Base-by-base conservation (phyloP, 2,113 vertebrate genomes). In the Chrysochloris asiatica region DNA sequence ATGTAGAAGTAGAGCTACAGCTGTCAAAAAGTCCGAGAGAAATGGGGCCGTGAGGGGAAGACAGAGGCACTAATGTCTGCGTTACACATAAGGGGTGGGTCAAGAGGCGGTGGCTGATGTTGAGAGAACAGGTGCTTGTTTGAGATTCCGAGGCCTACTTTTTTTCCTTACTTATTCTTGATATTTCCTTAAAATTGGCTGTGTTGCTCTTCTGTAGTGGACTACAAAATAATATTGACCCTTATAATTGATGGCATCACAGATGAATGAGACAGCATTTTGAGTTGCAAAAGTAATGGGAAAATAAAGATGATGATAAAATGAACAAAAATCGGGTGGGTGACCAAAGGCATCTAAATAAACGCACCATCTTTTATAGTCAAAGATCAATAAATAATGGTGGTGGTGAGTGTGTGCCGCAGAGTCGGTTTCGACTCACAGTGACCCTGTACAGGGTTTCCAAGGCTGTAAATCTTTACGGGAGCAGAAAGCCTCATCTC, bases 231-330 rank as follows among this genome's bases (percentile, higher is more conserved):
- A 86, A 83, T 54, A 50, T 21, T 73, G 22, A 38, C 38, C 52
- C n/a, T 86, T 89, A 72, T 48, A 48, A 72, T 3, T 56, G 83
- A 38, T 52, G 30, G 43, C 26, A 65, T 45, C 76, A 78, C 48
- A 71, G 12, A 45, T 52, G 48, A 38, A 85, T n/a, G 24, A 73
- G 6, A n/a, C 0, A 63, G 59, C 56, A 71, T 65, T 63, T 38
- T 77, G 36, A 76, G 28, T 28, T 79, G 59, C 28, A 52, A 87
- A 71, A 89, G 30, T 48, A 73, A 69, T 2, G 63, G 16, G 69
- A 80, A 21, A 90, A 59, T 50, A 54, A 87, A 26, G 26, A 48
- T 54, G 86, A 47, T 59, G 21, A 33, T 48, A 91, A 59, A 95
- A 22, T 36, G 28, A 30, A 75, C 26, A 72, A 52, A 52, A 76